Evolutionary conservation across 2,113 vertebrate species (phyloP).

Genomic region (Dromas ardeola): DNA sequence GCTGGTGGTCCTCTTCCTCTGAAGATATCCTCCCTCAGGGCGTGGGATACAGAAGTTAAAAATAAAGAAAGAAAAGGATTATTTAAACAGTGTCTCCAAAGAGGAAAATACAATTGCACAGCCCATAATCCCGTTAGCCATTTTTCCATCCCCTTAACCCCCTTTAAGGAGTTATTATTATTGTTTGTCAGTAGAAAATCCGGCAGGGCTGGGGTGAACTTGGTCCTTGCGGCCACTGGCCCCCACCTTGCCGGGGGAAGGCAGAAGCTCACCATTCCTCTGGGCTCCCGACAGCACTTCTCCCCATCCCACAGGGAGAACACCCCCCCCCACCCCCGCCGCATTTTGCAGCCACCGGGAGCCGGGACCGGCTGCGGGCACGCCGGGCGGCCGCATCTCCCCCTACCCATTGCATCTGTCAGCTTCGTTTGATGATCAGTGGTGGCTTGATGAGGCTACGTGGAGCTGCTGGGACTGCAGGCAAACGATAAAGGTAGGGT

Average conservation of each 20-base stretch:
- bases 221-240: background rate
- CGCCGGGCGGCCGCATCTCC: fast-evolving
- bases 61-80: background rate
- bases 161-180: background rate
- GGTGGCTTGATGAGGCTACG: background rate
- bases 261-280: background rate
- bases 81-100: background rate
- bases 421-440: background rate
- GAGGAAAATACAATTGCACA: background rate
- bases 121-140: background rate
- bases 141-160: background rate
- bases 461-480: background rate
- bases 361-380: background rate
- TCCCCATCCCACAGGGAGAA: background rate
- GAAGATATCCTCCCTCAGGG: background rate
- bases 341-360: background rate
- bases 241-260: background rate
- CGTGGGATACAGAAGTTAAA: background rate
- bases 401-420: background rate
- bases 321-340: too few species aligned
- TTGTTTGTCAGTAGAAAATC: background rate
- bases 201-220: background rate
- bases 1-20: background rate
- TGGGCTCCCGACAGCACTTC: background rate
- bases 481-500: background rate